Evolutionary conservation across 2,888 invertebrate genomes (phyloP).

Genomic region (Mimas tiliae): DNA sequence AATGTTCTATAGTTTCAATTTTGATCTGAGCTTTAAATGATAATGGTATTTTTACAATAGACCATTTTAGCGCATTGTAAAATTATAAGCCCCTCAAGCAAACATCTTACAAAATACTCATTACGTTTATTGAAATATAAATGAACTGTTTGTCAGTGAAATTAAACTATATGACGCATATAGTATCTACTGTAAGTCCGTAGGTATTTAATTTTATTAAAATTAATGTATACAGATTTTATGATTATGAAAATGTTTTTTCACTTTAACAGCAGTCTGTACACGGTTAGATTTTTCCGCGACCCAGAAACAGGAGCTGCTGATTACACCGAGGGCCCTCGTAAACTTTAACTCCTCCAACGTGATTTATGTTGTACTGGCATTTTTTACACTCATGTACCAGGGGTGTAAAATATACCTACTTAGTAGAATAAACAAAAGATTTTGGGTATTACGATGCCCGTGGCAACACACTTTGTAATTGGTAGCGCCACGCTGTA

Average conservation of each 20-base stretch:
- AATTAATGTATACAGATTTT: background rate
- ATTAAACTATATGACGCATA: constrained; percentile 55
- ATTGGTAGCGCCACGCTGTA: too few relatives aligned
- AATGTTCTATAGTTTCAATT: background rate
- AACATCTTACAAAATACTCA: constrained; percentile 29
- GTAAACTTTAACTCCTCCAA: constrained; percentile 51
- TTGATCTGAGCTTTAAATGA: background rate
- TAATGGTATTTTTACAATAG: background rate
- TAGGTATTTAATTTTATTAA: background rate
- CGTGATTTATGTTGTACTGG: constrained; percentile 17
- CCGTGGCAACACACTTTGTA: too few relatives aligned
- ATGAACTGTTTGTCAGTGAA: constrained; percentile 50
- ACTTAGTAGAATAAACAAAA: too few relatives aligned
- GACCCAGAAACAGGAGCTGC: constrained; percentile 78
- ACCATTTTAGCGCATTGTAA: constrained; percentile 59
- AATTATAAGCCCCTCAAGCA: constrained; percentile 64
- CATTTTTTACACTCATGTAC: background rate
- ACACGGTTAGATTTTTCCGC: constrained; percentile 78
- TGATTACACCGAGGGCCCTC: constrained; percentile 72
- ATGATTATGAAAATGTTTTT: constrained; percentile 35
- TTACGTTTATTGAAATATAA: constrained; percentile 30
- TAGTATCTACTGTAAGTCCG: constrained; percentile 27
- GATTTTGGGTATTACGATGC: too few relatives aligned
- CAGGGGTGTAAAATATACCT: background rate
- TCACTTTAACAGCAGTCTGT: constrained; percentile 62